Conservation (phyloP, 2,113 vertebrate genomes). For the Steatornis caripensis region DNA sequence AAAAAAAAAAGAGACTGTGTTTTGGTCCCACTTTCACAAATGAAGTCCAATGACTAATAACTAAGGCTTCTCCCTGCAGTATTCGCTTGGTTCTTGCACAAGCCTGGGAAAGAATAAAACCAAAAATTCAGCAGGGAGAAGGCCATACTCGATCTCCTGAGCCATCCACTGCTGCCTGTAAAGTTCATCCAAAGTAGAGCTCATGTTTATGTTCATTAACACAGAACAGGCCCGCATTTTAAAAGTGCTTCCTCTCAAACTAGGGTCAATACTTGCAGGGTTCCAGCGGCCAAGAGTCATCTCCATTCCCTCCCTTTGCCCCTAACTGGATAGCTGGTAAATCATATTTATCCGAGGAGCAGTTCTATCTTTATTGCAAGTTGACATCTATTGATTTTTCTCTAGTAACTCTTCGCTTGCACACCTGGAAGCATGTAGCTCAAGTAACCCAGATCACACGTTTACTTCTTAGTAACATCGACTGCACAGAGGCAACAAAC, state of each 20-base stretch:
- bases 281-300: neutral
- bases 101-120: neutral
- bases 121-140: neutral
- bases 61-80: neutral
- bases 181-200: neutral
- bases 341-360: neutral
- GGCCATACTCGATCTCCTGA: neutral
- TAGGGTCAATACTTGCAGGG: neutral
- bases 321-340: neutral
- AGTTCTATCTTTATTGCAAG: neutral
- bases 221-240: neutral
- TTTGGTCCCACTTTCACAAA: conserved; percentile 36
- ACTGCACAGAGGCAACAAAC: neutral
- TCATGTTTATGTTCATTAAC: neutral
- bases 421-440: neutral
- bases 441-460: rapidly evolving
- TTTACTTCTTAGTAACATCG: rapidly evolving
- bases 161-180: neutral
- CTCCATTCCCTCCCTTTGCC: neutral
- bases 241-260: neutral
- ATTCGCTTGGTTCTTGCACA: neutral
- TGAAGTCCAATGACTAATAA: neutral
- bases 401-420: neutral
- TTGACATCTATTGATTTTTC: neutral
- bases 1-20: neutral